These are phyloP conservation scores for Aspidapion aeneum DNA, from an alignment of 2,888 invertebrate species.

Conservation along the genomic window DNA sequence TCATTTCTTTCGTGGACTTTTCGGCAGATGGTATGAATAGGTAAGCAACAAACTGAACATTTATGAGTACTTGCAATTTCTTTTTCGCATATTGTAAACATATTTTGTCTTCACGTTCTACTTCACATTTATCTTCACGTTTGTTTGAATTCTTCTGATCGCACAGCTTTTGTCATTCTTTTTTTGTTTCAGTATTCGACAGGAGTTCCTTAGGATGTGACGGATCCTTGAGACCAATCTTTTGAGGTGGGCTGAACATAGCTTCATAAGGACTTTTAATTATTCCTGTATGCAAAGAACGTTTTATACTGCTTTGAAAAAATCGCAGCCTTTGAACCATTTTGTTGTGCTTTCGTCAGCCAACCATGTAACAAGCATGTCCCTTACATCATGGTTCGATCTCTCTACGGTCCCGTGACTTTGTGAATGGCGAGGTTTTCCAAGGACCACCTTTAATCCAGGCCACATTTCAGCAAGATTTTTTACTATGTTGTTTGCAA, in stretches of 20 bases:
- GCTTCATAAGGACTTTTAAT: constrained; percentile 17
- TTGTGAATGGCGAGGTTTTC: neutral
- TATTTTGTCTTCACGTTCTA: constrained; percentile 5
- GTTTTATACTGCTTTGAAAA: constrained; percentile 18
- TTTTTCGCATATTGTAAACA: constrained; percentile 17
- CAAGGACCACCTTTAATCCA: no score
- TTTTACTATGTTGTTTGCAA: constrained; percentile 13
- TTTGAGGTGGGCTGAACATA: constrained; percentile 12
- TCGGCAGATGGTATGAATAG: constrained; percentile 7
- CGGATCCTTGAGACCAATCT: constrained; percentile 11
- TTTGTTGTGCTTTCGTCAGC: no score
- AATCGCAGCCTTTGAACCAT: constrained; percentile 4
- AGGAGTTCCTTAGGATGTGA: constrained; percentile 3
- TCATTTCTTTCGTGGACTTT: constrained; percentile 5
- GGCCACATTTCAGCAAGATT: no score
- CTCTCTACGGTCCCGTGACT: constrained; percentile 9
- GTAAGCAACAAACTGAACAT: constrained; percentile 14
- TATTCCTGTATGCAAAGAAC: constrained; percentile 17
- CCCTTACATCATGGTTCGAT: no score
- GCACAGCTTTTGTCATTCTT: constrained; percentile 14
- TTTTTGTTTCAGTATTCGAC: constrained; percentile 3
- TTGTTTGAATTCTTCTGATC: constrained; percentile 9
- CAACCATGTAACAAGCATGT: constrained; percentile 8
- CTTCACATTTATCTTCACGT: constrained; percentile 12
- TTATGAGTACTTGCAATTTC: constrained; percentile 13